These are phyloP conservation scores for Propithecus deckenii DNA, from an alignment of 2,797 vertebrate species.

Conservation along the genomic window DNA sequence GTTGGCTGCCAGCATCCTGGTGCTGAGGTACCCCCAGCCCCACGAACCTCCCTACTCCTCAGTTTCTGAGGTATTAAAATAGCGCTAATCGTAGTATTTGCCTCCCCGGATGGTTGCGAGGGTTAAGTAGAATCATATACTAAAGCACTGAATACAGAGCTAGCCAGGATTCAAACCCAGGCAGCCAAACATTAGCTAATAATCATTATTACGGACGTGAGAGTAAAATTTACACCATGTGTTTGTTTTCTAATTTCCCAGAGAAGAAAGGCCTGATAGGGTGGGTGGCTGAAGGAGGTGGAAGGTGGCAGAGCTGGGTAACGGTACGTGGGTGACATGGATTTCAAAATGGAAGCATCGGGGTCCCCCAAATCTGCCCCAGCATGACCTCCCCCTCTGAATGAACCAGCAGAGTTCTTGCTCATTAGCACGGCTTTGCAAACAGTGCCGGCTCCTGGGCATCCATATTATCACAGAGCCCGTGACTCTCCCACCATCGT, in stretches of 20 bases:
- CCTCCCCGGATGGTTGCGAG: not conserved
- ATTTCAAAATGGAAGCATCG: not conserved
- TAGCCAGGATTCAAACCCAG: not conserved
- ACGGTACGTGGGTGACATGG: no score
- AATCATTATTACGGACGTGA: not conserved
- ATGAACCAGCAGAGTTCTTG: not conserved
- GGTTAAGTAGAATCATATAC: not conserved
- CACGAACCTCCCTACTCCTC: not conserved
- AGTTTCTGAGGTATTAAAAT: not conserved
- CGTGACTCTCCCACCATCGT: rapidly evolving
- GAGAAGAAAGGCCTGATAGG: not conserved
- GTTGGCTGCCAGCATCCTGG: rapidly evolving
- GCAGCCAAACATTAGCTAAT: no score
- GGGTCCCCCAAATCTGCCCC: no score
- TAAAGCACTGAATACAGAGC: not conserved
- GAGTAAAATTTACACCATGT: not conserved
- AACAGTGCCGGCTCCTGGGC: not conserved
- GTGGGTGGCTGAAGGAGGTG: not conserved
- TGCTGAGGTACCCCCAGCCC: not conserved
- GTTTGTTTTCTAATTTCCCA: not conserved
- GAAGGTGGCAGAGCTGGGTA: not conserved
- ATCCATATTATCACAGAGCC: not conserved
- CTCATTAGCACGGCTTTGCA: not conserved
- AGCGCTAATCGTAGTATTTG: not conserved
- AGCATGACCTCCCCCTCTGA: not conserved